Percentiles rank a stretch among this genome's conserved stretches.
phyloP scores from a whole-genome alignment of 1,140 invertebrate species.

The Ditylenchus dipsaci region DNA sequence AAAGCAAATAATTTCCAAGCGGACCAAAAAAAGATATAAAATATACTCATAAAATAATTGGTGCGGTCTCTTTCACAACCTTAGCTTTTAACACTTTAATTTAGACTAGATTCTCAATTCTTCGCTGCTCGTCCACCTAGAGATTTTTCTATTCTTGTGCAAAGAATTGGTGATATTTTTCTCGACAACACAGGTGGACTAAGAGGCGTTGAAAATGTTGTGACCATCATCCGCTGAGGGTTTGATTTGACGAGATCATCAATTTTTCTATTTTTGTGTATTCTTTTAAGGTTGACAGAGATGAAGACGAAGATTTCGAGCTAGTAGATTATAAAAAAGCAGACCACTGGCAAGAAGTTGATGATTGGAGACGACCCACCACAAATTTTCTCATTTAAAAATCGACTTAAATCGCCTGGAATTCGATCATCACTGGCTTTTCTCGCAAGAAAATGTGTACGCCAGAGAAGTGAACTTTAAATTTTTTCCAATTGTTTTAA shows the following conservation, averaged over 20 bases:
- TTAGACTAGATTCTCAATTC: constrained; percentile 17
- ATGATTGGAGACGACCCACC: not conserved
- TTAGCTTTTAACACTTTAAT: no score
- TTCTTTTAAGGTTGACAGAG: constrained; percentile 18
- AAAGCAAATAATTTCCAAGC: no score
- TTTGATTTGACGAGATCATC: not conserved
- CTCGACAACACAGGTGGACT: constrained; percentile 8
- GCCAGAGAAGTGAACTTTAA: not conserved
- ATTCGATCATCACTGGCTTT: constrained; percentile 46
- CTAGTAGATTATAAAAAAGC: constrained; percentile 20
- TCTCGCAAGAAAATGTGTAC: constrained; percentile 5
- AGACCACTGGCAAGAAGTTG: constrained; percentile 11
- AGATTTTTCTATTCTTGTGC: constrained; percentile 9
- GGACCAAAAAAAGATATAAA: no score
- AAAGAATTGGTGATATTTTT: constrained; percentile 5
- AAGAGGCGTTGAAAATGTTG: constrained; percentile 6
- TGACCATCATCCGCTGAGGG: constrained; percentile 22
- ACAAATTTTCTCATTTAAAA: not conserved
- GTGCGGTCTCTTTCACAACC: no score
- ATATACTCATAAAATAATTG: no score
- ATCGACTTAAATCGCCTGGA: constrained; percentile 34
- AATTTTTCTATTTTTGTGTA: not conserved
- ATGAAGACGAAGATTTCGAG: constrained; percentile 31
- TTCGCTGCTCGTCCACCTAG: constrained; percentile 18
- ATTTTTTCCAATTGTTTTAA: no score